Percentiles rank a stretch among this genome's conserved stretches.
Evolutionary conservation across 2,888 invertebrate genomes (phyloP).

Genomic region (Torymus auratus): DNA sequence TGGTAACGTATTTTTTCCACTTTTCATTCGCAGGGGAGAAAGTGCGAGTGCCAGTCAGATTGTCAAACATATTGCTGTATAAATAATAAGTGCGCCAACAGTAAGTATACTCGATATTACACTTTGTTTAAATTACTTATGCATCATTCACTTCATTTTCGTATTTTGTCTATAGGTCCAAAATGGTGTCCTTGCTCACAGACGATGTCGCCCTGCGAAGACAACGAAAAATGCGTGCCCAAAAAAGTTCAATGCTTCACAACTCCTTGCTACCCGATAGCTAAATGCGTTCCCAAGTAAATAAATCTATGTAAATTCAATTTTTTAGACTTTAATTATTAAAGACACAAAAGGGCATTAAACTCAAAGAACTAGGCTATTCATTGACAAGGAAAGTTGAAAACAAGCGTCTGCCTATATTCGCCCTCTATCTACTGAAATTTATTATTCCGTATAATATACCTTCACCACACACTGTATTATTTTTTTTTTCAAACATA

Average conservation of each 20-base stretch:
- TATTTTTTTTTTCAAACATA: no score
- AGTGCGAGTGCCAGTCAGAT: neutral
- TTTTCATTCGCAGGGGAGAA: neutral
- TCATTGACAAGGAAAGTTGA: no score
- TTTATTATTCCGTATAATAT: no score
- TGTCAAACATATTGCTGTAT: slow-evolving; percentile 9
- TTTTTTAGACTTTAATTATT: no score
- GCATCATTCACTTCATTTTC: neutral
- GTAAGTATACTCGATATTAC: neutral
- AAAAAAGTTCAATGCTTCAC: neutral
- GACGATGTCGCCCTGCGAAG: neutral
- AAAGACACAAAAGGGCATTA: no score
- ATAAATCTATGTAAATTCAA: no score
- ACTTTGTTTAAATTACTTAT: no score
- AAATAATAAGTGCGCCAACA: neutral
- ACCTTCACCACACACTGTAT: no score
- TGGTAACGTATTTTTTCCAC: no score
- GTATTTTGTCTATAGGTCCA: neutral
- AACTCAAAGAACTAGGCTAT: no score
- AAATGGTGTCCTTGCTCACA: slow-evolving; percentile 27
- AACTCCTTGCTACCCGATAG: slow-evolving; percentile 38
- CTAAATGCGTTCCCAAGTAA: neutral
- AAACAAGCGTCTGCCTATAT: no score
- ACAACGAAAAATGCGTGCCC: neutral
- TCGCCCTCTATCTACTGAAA: no score